phyloP scores from a whole-genome alignment of 1,140 invertebrate species.

The Hycleus phaleratus region DNA sequence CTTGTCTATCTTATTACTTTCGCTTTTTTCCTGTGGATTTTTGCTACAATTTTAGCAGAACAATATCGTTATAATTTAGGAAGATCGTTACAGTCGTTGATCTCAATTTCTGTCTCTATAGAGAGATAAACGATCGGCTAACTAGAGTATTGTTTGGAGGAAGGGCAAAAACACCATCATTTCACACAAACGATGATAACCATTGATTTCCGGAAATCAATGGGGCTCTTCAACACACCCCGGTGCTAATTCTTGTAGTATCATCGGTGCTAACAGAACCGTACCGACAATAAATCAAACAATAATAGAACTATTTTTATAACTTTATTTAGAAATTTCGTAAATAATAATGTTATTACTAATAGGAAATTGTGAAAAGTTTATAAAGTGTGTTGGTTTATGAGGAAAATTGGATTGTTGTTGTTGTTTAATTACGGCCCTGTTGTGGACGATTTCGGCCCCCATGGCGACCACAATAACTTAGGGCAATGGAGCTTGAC shows the following conservation, averaged over 20 bases:
- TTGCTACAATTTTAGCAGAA: background rate
- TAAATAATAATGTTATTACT: background rate
- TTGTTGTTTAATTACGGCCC: background rate
- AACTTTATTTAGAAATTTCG: background rate
- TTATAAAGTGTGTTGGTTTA: background rate
- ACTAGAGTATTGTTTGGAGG: conserved; percentile 18
- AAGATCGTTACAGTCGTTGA: conserved; percentile 4
- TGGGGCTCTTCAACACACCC: conserved; percentile 3
- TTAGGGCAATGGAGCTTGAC: conserved; percentile 16
- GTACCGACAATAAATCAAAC: background rate
- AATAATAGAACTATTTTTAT: background rate
- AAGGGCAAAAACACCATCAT: no score
- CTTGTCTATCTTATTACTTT: no score
- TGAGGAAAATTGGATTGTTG: background rate
- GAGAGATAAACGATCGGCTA: conserved; percentile 18
- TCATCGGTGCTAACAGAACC: background rate
- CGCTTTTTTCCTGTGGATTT: no score
- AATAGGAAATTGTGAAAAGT: background rate
- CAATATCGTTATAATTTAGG: conserved; percentile 7
- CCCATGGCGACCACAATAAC: conserved; percentile 6
- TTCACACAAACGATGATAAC: background rate
- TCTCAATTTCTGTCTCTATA: conserved; percentile 1
- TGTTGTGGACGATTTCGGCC: background rate
- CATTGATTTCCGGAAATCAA: conserved; percentile 18
- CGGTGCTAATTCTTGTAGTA: background rate